These are phyloP conservation scores for Phallusia fumigata DNA, from an alignment of 23 tunicate genomes.

Conservation along the genomic window DNA sequence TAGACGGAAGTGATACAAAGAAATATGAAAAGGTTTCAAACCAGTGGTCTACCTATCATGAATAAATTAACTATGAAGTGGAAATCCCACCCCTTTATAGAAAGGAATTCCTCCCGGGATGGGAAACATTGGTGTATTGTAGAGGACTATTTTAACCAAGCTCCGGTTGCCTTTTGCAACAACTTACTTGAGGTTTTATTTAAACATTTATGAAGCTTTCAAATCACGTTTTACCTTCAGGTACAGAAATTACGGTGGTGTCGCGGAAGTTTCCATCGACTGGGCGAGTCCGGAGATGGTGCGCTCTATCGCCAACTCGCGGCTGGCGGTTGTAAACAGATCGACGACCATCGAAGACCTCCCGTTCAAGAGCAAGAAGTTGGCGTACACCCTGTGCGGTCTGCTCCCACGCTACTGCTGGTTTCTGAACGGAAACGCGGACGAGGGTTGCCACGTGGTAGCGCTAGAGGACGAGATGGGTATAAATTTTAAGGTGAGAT, in stretches of 20 bases:
- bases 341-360: background rate
- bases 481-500: conserved; percentile 13
- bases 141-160: no score
- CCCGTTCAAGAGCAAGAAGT: background rate
- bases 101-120: no score
- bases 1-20: no score
- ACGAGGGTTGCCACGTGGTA: conserved; percentile 3
- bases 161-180: no score
- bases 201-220: no score
- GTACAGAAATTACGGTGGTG: conserved; percentile 22
- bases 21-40: no score
- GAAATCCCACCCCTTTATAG: no score
- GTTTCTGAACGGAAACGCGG: background rate
- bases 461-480: conserved; percentile 12
- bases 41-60: no score
- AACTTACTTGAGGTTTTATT: no score
- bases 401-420: background rate
- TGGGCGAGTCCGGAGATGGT: background rate
- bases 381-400: conserved; percentile 10
- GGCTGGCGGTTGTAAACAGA: conserved; percentile 15
- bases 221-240: no score
- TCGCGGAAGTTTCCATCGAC: conserved; percentile 4
- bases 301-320: background rate
- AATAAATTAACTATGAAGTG: no score
- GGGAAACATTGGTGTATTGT: no score